Evolutionary conservation across 2,113 vertebrate genomes (phyloP), one percentile per base, ranked within the genome.

Genomic region (Arothron firmamentum): DNA sequence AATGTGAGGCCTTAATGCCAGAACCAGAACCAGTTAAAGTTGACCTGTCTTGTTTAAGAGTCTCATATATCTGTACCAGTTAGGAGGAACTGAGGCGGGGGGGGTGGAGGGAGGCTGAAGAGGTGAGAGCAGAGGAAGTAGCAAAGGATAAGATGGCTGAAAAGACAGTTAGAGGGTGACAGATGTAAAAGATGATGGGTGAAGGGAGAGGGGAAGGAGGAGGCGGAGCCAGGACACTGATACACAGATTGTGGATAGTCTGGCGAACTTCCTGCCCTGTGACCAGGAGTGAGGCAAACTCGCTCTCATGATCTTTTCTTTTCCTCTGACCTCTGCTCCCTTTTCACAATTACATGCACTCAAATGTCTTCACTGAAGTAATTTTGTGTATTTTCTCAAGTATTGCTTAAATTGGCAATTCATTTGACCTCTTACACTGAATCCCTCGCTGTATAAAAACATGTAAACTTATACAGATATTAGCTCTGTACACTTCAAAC

Each of bases 221-320:
- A 57, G 5, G 62, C 34, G 14, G 38, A 58, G 52, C 19, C 59
- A 21, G 31, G 59, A 28, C 17, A 25, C 60, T 73, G 76, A 81
- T 76, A 74, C 59, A 64, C 69, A 81, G 75, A 83, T 74, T 67
- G 63, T 54, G 65, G 62, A 56, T 60, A 70, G 75, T 75, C 80
- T 88, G 78, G 74, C 18, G 67, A 71, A 85, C 74, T 56, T 88
- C 83, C 76, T 80, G 54, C 20, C 38, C 52, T 46, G 56, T 59
- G 77, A 68, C 54, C 62, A 52, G 45, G 25, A 69, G 63, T 65
- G 61, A 65, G 34, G 53, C 48, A 53, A 60, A 12, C 17, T 68
- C 0, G 0, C n/a, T 67, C 23, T 55, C 54, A 48, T 46, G 48
- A 48, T 59, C 20, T 53, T 58, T 66, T 56, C 34, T 56, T 43